Evolutionary conservation across 2,888 invertebrate species (phyloP), one percentile per base, ranked within the genome.

Genomic region (Anagyrus pseudococci): DNA sequence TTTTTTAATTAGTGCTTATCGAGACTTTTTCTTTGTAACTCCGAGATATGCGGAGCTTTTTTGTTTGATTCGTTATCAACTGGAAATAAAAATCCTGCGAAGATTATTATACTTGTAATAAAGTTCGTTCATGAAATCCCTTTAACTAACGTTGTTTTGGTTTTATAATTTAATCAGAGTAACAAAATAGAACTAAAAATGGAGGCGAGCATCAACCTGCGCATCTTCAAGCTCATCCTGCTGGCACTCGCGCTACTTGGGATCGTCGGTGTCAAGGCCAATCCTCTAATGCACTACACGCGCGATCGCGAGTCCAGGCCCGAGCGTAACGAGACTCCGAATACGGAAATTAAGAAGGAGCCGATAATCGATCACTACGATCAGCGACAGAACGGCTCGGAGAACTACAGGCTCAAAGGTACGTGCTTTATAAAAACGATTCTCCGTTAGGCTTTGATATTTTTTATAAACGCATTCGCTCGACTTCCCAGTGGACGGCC

Each of bases 321-420:
- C 20, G 37, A 53, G 13, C 29, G 23, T 29, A 50, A 55, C 48
- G 26, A 57, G 4, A 4, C 40, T 1, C 19, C 43, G 0, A 23
- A 40, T 48, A 0, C 17, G 49, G 48, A 49, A 17, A 17, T 40
- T 1, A 68, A 68, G 33, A 49, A 61, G 37, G 37, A 65, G 4
- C 44, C 46, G 1, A 4, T 33, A 10, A n/a, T 43, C 26, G 73
- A 77, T 66, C 69, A 68, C 67, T 88, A 87, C 77, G 92, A 93
- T 79, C 91, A 92, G 75, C 82, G 91, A 7, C 93, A 93, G 77
- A 92, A 91, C 75, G 92, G 92, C 1, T 83, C 87, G 0, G 91
- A 90, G 71, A 93, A 93, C 82, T 86, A 87, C 68, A 84, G 90
- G 19, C 80, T 92, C 10, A 87, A 86, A 56, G 67, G 67, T 64